Evolutionary conservation across 2,888 invertebrate genomes (phyloP).

Genomic region (Rotaria socialis): DNA sequence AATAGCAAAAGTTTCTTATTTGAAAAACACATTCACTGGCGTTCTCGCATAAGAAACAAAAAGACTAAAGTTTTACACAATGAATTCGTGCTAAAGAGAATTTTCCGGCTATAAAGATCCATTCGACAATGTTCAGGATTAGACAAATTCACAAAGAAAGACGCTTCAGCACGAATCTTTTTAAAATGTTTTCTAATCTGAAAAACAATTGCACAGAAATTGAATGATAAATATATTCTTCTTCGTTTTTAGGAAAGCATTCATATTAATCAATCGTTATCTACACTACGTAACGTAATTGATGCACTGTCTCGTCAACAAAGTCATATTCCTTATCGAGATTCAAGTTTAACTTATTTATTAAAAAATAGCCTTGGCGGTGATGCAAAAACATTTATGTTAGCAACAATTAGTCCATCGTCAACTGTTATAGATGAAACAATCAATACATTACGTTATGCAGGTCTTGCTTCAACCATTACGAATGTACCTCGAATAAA

Average conservation of each 20-base stretch:
- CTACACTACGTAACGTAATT: not conserved
- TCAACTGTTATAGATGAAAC: conserved; percentile 27
- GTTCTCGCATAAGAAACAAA: too few relatives aligned
- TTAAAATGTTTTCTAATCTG: too few relatives aligned
- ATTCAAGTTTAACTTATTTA: conserved; percentile 35
- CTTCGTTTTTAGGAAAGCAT: not conserved
- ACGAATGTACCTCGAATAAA: conserved; percentile 28
- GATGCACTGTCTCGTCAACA: conserved; percentile 30
- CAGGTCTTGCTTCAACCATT: conserved; percentile 5
- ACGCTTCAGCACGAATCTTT: too few relatives aligned
- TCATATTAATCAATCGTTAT: conserved; percentile 29
- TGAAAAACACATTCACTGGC: too few relatives aligned
- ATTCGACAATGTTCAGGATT: too few relatives aligned
- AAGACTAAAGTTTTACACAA: too few relatives aligned
- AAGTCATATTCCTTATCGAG: conserved; percentile 19
- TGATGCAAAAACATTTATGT: conserved; percentile 33
- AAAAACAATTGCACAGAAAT: too few relatives aligned
- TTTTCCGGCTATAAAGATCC: too few relatives aligned
- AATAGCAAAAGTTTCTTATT: too few relatives aligned
- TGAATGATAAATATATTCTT: not conserved
- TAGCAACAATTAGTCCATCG: conserved; percentile 22
- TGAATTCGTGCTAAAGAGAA: too few relatives aligned
- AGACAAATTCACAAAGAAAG: too few relatives aligned
- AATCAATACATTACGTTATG: conserved; percentile 34
- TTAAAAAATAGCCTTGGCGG: conserved; percentile 29